Conservation (phyloP, 2,797 vertebrate genomes). For the Smutsia gigantea region DNA sequence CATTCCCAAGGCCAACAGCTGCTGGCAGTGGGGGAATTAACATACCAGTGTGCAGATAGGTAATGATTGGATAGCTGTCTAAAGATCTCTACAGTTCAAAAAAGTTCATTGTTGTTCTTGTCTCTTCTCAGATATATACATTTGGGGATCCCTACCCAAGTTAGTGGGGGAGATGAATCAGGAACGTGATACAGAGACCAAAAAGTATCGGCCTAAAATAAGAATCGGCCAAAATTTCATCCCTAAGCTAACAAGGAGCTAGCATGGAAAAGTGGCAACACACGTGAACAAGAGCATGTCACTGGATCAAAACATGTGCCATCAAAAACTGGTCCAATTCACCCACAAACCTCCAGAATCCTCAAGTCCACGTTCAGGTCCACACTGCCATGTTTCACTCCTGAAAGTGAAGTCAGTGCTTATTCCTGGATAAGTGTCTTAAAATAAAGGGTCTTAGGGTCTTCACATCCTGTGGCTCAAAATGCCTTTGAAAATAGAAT, state of each 20-base stretch:
- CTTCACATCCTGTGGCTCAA: background rate
- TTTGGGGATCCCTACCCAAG: background rate
- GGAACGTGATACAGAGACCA: background rate
- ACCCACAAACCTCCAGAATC: background rate
- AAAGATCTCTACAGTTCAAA: background rate
- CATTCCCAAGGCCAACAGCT: background rate
- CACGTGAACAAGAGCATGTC: background rate
- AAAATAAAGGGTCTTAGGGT: background rate
- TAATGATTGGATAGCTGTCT: background rate
- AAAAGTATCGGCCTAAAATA: background rate
- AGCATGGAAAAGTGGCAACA: background rate
- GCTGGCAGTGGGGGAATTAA: background rate
- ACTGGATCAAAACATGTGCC: accelerated
- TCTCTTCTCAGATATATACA: background rate
- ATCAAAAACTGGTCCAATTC: background rate
- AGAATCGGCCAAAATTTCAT: background rate
- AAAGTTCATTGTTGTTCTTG: background rate
- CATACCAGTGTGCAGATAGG: background rate
- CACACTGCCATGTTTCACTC: background rate
- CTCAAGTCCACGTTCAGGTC: background rate
- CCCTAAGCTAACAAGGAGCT: background rate
- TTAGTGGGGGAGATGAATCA: background rate
- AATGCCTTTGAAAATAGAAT: background rate
- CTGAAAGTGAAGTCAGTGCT: background rate
- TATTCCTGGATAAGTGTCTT: background rate